phyloP scores from a whole-genome alignment of 1,140 invertebrate species.

The Sitophilus oryzae region DNA sequence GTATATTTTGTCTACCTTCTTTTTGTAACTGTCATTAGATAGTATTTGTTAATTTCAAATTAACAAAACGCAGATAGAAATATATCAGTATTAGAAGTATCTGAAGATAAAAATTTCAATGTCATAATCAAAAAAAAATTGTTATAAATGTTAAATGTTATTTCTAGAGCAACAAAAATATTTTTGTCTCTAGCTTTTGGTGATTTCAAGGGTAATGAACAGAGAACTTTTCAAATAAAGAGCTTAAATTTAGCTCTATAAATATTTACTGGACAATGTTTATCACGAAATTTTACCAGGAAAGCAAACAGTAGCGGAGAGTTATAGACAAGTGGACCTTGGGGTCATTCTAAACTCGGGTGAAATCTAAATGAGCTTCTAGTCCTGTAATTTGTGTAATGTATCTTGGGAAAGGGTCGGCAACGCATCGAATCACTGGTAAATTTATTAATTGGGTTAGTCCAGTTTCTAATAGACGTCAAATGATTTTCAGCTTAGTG shows the following conservation, averaged over 20 bases:
- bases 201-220: no score
- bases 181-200: no score
- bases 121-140: no score
- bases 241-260: neutral
- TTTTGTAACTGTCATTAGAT: no score
- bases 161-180: no score
- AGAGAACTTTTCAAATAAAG: no score
- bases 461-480: constrained; percentile 1
- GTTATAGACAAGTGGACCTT: neutral
- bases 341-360: constrained; percentile 1
- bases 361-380: constrained; percentile 11
- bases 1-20: no score
- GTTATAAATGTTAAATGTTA: no score
- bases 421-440: constrained; percentile 6
- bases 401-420: constrained; percentile 6
- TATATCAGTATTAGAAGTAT: no score
- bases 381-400: constrained; percentile 11
- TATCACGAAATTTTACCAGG: neutral
- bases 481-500: neutral
- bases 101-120: no score
- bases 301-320: neutral
- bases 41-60: no score
- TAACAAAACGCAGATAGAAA: no score
- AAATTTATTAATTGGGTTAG: constrained; percentile 13
- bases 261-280: neutral